These are phyloP conservation scores for Bombylius major DNA, from an alignment of 2,888 invertebrate species.

Conservation along the genomic window DNA sequence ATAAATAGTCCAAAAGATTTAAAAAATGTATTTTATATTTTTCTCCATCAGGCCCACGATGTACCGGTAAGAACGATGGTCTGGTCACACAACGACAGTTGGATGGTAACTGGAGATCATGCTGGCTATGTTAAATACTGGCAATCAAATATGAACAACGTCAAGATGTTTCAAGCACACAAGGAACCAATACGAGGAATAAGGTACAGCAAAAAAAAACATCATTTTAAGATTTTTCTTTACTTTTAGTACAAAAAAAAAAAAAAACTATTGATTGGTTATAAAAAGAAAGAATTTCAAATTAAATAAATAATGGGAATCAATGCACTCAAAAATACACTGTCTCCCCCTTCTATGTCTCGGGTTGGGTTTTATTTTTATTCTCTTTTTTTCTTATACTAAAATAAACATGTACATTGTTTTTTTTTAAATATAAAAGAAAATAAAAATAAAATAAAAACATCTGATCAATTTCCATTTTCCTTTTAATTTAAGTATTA, in stretches of 20 bases:
- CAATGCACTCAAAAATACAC: no score
- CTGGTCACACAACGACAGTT: conserved; percentile 98
- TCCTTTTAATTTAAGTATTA: no score
- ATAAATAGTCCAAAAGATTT: no score
- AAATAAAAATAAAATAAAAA: no score
- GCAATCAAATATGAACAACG: conserved; percentile 99
- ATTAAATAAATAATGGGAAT: no score
- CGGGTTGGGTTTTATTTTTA: no score
- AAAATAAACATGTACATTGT: no score
- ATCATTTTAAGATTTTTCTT: conserved; percentile 13
- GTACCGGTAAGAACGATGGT: conserved; percentile 98
- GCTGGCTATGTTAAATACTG: conserved; percentile 99
- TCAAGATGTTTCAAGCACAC: conserved; percentile 99
- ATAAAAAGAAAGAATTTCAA: neutral
- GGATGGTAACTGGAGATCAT: conserved; percentile 99
- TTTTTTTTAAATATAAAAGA: no score
- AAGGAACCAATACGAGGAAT: conserved; percentile 99
- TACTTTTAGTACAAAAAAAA: neutral
- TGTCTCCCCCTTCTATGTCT: no score
- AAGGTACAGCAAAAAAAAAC: conserved; percentile 53
- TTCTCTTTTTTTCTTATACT: no score
- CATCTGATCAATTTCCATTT: no score
- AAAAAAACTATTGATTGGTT: neutral
- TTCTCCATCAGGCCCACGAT: conserved; percentile 77
- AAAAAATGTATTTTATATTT: neutral